Evolutionary conservation across 2,888 invertebrate genomes (phyloP).

Genomic region (Pseudoips prasinana): DNA sequence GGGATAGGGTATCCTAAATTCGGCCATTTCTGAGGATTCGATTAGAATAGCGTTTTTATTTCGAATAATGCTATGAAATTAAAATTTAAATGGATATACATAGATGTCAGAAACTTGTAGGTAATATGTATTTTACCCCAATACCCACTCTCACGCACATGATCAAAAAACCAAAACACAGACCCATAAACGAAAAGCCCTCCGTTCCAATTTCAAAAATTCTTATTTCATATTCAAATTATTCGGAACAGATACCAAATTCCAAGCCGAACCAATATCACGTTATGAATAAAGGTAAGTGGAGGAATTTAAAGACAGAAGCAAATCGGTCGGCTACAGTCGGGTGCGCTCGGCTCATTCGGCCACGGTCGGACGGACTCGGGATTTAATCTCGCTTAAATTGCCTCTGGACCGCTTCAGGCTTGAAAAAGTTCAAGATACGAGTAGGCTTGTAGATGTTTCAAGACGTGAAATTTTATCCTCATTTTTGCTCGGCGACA

Average conservation of each 20-base stretch:
- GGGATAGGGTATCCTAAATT: too few relatives aligned
- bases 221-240: constrained; percentile 40
- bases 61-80: too few relatives aligned
- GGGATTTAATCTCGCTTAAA: constrained; percentile 56
- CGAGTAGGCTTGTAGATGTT: constrained; percentile 35
- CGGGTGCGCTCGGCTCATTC: constrained; percentile 35
- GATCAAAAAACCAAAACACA: too few relatives aligned
- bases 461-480: constrained; percentile 39
- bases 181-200: too few relatives aligned
- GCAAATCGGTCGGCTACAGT: constrained; percentile 30
- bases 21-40: too few relatives aligned
- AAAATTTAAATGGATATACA: too few relatives aligned
- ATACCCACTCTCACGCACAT: not conserved
- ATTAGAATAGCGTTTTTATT: too few relatives aligned
- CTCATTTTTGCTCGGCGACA: constrained; percentile 34
- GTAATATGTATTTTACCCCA: too few relatives aligned
- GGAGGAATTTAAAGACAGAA: constrained; percentile 35
- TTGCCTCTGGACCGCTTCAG: constrained; percentile 44
- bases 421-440: constrained; percentile 38
- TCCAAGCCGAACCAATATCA: constrained; percentile 35
- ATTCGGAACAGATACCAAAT: constrained; percentile 38
- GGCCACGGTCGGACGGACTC: constrained; percentile 42
- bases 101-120: too few relatives aligned
- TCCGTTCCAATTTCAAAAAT: constrained; percentile 31
- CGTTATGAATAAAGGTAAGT: constrained; percentile 45